These are phyloP conservation scores for Gonioctena quinquepunctata DNA, from an alignment of 1,140 invertebrate genomes.

Conservation along the genomic window DNA sequence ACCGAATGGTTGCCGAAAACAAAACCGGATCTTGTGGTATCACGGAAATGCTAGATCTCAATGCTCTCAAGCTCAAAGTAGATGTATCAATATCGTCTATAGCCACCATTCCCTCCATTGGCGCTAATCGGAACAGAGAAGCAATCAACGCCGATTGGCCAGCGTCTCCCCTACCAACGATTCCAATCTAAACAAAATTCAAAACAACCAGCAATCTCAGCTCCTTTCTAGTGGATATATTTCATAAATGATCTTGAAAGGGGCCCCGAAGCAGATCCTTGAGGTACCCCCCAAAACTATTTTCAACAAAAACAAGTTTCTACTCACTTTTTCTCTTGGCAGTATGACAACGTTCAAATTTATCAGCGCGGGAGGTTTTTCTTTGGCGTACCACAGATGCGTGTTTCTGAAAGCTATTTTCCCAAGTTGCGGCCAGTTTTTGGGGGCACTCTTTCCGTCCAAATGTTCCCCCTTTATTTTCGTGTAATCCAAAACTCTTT, in stretches of 20 bases:
- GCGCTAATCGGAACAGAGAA: slow-evolving; percentile 67
- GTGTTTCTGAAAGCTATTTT: slow-evolving; percentile 70
- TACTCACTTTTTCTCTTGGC: slow-evolving; percentile 67
- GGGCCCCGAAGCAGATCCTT: background rate
- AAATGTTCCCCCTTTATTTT: slow-evolving; percentile 66
- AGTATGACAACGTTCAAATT: slow-evolving; percentile 66
- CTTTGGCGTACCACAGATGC: slow-evolving; percentile 60
- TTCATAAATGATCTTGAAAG: too few relatives aligned
- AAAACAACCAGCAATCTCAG: background rate
- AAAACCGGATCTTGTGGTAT: slow-evolving; percentile 32
- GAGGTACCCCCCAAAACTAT: background rate
- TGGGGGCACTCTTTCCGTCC: slow-evolving; percentile 59
- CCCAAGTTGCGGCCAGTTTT: slow-evolving; percentile 74
- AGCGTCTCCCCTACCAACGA: slow-evolving; percentile 53
- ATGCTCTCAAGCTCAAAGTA: slow-evolving; percentile 66
- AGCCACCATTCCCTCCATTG: slow-evolving; percentile 60
- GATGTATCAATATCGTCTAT: slow-evolving; percentile 69
- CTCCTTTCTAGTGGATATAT: too few relatives aligned
- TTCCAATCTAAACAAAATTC: background rate
- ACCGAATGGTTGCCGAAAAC: slow-evolving; percentile 29
- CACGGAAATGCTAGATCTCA: slow-evolving; percentile 61
- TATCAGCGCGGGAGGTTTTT: slow-evolving; percentile 68
- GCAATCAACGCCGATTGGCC: slow-evolving; percentile 80
- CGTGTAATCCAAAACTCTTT: slow-evolving; percentile 79
- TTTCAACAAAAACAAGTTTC: background rate